Evolutionary conservation across 2,888 invertebrate genomes (phyloP).

Genomic region (Sepioteuthis lessoniana): DNA sequence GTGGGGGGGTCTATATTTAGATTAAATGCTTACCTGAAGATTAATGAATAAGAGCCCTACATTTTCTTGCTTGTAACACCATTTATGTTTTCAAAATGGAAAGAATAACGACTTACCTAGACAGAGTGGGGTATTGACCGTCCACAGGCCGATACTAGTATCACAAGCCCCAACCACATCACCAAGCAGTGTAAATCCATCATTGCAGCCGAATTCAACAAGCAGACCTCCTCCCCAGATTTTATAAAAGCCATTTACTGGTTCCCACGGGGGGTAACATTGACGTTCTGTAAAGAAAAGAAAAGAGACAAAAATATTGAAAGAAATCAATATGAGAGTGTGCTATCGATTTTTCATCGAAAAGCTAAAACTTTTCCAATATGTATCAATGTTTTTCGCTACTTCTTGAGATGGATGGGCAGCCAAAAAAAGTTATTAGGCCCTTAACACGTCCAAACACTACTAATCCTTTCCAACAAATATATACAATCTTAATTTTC

Average conservation of each 20-base stretch:
- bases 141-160: conserved; percentile 54
- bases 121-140: conserved; percentile 55
- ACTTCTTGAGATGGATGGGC: too few species aligned
- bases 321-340: not conserved
- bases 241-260: conserved; percentile 53
- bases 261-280: conserved; percentile 51
- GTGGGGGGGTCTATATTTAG: too few species aligned
- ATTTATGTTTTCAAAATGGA: not conserved
- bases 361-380: too few species aligned
- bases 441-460: too few species aligned
- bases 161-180: conserved; percentile 57
- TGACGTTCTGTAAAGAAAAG: conserved; percentile 48
- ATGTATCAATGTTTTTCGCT: too few species aligned
- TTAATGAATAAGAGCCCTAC: too few species aligned
- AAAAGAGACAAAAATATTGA: not conserved
- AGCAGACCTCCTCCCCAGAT: conserved; percentile 58
- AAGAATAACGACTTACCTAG: conserved; percentile 52
- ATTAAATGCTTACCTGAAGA: too few species aligned
- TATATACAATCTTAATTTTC: too few species aligned
- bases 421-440: too few species aligned
- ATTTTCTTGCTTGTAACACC: not conserved
- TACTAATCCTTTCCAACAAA: too few species aligned
- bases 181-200: conserved; percentile 54
- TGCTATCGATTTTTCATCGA: too few species aligned
- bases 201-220: conserved; percentile 55